Base-by-base conservation (phyloP, 1,140 invertebrate genomes). In the Drosophila aff. region DNA sequence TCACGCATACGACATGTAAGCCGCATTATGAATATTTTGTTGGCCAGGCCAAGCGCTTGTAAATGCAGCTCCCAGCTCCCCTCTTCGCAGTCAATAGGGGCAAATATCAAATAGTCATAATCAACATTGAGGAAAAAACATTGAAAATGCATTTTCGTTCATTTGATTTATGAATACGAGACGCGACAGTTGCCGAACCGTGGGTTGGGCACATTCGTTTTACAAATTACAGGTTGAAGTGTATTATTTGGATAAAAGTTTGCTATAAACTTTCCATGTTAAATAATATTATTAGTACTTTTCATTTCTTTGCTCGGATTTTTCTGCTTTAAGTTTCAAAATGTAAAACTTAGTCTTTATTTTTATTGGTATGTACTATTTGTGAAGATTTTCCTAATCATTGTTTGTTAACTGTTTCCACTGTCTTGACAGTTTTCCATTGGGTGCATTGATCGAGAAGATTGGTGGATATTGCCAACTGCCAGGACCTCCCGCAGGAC, bases 21-120 rank as follows among this genome's bases (percentile, higher is more conserved):
- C 84, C 85, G 84, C 84, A 90, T 89, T 89, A 89, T 89, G 84
- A 90, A 89, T 87, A 87, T 87, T 89, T 87, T 81, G 83, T 89
- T 80, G 71, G 79, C 79, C 77, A 62, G 43, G 62, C 21, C n/a
- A 41, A 75, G 74, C 66, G 68, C 67, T 59, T 59, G 61, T 49
- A 59, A 41, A 47, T 79, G 55, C 68, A 64, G 47, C 52, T 65
- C 28, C 18, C 1, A 31, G 5, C 55, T 23, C 41, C 26, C 1
- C 26, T 8, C 11, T 28, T 41, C 15, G 44, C 61, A 52, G 53
- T 49, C 47, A 47, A 60, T 65, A 61, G 36, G 38, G 41, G 72
- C 68, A 77, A 77, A 80, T 83, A 81, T 75, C 77, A 89, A 89
- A 89, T 77, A 90, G 66, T 89, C 65, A 84, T 89, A 89, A 87